Evolutionary conservation across 2,797 vertebrate genomes (phyloP), one percentile per base, ranked within the genome.

Genomic region (Platyrinchus mystaceus): DNA sequence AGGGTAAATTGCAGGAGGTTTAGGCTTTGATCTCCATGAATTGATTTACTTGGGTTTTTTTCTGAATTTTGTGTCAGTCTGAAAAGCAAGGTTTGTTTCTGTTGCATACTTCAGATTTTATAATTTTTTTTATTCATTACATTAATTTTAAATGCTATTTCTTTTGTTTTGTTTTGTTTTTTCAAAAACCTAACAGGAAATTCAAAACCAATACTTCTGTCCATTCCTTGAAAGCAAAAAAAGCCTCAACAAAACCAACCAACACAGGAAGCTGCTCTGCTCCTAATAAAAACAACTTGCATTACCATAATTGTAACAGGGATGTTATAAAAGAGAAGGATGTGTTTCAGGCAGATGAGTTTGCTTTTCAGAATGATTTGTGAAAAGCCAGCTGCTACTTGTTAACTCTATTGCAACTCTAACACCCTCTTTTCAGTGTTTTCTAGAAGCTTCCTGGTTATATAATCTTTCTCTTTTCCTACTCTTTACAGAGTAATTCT

Each of bases 401-500:
- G 30, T 62, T 90, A 74, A 28, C 46, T 87, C 46, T 95, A n/a
- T 90, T 94, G 52, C 69, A 78, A 68, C 36, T 90, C 21, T 87
- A 69, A 86, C 56, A 77, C 73, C 71, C 70, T 97, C 67, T 93
- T 93, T 62, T 87, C 86, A 78, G 49, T 85, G 90, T 93, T 87
- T 73, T 84, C 92, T 93, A 76, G 71, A 91, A 95, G 88, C 56
- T 91, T 94, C 95, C 92, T 92, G 76, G 87, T 96, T 96, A 90
- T 92, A 60, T 98, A 97, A 98, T 97, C 74, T 96, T 93, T 93
- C 76, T 97, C 96, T 95, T 98, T 97, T 97, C 97, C 96, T 96
- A 81, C 97, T 96, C 80, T 98, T 98, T 98, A 96, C 98, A 98
- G 98, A 97, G 98, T 98, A 97, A 98, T 99, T 97, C 98, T 99